Conservation (phyloP, 2,888 invertebrate species). For the Malthinus seriepunctatus region DNA sequence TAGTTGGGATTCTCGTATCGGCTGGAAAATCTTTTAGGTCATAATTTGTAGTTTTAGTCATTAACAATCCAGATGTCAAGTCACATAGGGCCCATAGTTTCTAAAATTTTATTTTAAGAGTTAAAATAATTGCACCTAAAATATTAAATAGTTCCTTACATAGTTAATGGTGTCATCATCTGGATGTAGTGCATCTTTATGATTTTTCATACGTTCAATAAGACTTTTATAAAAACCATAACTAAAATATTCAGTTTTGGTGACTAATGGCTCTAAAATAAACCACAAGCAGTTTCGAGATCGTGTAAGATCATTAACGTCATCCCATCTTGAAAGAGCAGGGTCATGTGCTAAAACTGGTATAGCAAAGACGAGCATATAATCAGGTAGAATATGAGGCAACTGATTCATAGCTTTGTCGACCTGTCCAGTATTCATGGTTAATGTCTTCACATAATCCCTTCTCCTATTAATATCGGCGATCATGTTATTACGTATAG, state of each 20-base stretch:
- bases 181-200: slow-evolving; percentile 84
- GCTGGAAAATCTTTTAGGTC: slow-evolving; percentile 88
- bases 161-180: slow-evolving; percentile 82
- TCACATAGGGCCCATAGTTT: slow-evolving; percentile 98
- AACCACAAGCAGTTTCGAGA: slow-evolving; percentile 91
- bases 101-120: slow-evolving; percentile 55
- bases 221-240: slow-evolving; percentile 94
- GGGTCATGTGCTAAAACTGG: slow-evolving; percentile 95
- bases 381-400: slow-evolving; percentile 92
- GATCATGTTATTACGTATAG: slow-evolving; percentile 80
- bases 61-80: slow-evolving; percentile 87
- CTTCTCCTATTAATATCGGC: slow-evolving; percentile 85
- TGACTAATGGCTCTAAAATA: slow-evolving; percentile 90
- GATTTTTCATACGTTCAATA: slow-evolving; percentile 92
- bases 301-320: slow-evolving; percentile 75
- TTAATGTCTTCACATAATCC: slow-evolving; percentile 87
- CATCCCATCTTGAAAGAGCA: slow-evolving; percentile 75
- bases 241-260: slow-evolving; percentile 91
- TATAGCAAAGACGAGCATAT: slow-evolving; percentile 96
- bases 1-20: slow-evolving; percentile 84
- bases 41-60: slow-evolving; percentile 84
- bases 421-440: slow-evolving; percentile 67
- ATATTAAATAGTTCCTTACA: slow-evolving; percentile 59
- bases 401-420: slow-evolving; percentile 76
- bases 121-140: neutral